Conservation (phyloP, 2,888 invertebrate species). For the Hydrotaea cyrtoneurina region DNA sequence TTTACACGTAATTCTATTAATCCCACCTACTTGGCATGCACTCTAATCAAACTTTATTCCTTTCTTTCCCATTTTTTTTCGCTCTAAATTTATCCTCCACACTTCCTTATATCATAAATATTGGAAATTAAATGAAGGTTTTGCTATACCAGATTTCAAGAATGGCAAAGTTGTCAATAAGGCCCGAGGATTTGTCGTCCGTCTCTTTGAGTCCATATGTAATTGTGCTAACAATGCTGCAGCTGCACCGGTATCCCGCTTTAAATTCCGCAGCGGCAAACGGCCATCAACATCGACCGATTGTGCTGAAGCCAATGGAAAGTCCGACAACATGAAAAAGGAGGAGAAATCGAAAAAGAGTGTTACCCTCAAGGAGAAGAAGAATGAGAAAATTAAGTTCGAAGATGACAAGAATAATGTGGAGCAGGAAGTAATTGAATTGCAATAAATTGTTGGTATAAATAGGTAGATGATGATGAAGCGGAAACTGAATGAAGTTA, state of each 20-base stretch:
- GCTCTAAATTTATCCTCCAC: constrained; percentile 30
- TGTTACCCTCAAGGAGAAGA: constrained; percentile 48
- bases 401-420: constrained; percentile 62
- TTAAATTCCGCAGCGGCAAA: constrained; percentile 76
- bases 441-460: constrained; percentile 42
- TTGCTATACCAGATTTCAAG: constrained; percentile 82
- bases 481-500: background rate
- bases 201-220: constrained; percentile 85
- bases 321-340: constrained; percentile 43
- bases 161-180: constrained; percentile 83
- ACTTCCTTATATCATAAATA: constrained; percentile 31
- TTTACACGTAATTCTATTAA: background rate
- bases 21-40: background rate
- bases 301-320: constrained; percentile 55
- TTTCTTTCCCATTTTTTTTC: constrained; percentile 37
- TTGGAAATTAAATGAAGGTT: constrained; percentile 72
- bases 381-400: constrained; percentile 52
- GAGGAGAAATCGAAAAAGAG: constrained; percentile 58
- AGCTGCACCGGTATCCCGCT: constrained; percentile 82
- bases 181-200: constrained; percentile 84
- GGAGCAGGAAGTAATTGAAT: constrained; percentile 63
- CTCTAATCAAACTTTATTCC: constrained; percentile 43
- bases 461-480: background rate
- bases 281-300: constrained; percentile 69
- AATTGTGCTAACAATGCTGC: constrained; percentile 85